phyloP scores from a whole-genome alignment of 2,797 vertebrate genomes.

The Lates japonicus region DNA sequence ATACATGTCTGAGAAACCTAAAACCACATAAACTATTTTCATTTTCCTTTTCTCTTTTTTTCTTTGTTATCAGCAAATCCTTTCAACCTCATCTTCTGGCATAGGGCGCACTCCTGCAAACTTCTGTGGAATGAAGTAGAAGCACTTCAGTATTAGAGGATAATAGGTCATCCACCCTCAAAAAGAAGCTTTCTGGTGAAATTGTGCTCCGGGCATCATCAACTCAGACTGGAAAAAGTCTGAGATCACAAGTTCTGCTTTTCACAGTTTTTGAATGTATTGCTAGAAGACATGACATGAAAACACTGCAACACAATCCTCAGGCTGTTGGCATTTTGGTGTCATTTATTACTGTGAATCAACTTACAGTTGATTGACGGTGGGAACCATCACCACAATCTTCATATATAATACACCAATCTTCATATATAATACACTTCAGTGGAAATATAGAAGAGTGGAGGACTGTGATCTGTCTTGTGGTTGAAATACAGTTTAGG shows the following conservation, averaged over 20 bases:
- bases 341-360: background rate
- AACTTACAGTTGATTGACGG: background rate
- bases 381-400: background rate
- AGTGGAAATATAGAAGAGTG: background rate
- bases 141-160: background rate
- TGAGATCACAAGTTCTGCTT: constrained; percentile 7
- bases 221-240: background rate
- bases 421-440: background rate
- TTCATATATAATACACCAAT: no score
- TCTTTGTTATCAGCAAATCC: background rate
- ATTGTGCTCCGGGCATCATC: background rate
- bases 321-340: background rate
- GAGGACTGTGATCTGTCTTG: background rate
- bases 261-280: background rate
- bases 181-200: background rate
- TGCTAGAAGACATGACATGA: background rate
- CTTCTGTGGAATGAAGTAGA: background rate
- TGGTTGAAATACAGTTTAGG: background rate
- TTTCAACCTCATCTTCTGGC: no score
- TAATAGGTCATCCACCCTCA: background rate
- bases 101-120: background rate
- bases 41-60: background rate
- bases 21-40: background rate
- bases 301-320: background rate
- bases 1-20: background rate